Base-by-base conservation (phyloP, 2,888 invertebrate genomes). In the Boloria euphrosyne region DNA sequence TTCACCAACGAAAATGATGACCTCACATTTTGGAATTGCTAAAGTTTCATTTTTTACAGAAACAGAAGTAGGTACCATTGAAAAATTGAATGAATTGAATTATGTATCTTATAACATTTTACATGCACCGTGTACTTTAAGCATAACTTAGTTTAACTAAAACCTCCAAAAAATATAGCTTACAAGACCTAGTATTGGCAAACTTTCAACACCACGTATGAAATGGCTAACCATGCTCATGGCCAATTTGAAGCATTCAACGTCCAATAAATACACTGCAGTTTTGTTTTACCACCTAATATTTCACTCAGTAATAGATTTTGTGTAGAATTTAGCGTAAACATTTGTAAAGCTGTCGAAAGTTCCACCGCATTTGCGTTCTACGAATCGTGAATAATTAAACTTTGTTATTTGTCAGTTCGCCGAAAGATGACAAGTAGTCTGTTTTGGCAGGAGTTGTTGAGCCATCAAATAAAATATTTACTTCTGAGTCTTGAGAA, bases 131-230 rank as follows among this genome's bases (percentile, higher is more conserved):
- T 38, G 10, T 10, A 38, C 7, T 10, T 38, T 38, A 7, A 38
- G 10, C 31, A 38, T 10, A 38, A 38, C 31, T 38, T 38, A 38
- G 31, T 38, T 38, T 10, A 2, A 10, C 31, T 38, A 38, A 38
- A 38, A 38, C 2, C 10, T 38, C 31, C 10, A 38, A 38, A 38
- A 10, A 38, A 38, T 38, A 38, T 38, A 38, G 10, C 31, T 38
- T 38, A 38, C 31, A 38, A 38, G 31, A 38, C 31, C 49, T 6
- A 13, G 0, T 50, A 17, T 55, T 54, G 27, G 67, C 53, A 51
- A 54, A 63, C 60, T 65, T 57, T 71, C 73, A 73, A 74, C 68
- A 71, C 70, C 70, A 63, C 71, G 58, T 66, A 65, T 71, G 67
- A 73, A 70, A 66, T 71, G 68, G 31, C 31, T 38, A 38, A 58